Evolutionary conservation across 2,113 vertebrate genomes (phyloP), one percentile per base, ranked within the genome.

Genomic region (Sebastes fasciatus): DNA sequence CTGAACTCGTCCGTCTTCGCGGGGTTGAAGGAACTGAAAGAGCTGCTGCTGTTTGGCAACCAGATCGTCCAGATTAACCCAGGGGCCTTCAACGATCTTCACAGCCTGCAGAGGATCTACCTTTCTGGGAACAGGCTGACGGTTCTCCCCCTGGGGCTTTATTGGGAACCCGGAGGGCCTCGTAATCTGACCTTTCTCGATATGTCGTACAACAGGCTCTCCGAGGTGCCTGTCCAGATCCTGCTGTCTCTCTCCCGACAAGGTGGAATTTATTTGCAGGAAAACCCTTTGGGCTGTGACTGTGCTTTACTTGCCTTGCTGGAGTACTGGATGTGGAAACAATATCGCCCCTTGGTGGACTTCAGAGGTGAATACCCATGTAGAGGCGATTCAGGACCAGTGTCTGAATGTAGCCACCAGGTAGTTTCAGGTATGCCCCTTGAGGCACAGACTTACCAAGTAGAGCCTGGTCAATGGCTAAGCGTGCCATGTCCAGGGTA

Each of bases 31-130:
- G 87, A 81, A 0, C 89, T 97, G 62, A 95, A 96, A 77, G 92
- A 96, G 86, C 92, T 97, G 5, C 90, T 97, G 80, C 87, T 97
- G 54, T 97, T 96, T 88, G 96, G 95, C 61, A 97, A 97, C 86
- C 95, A 94, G 54, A 95, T 97, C 62, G 55, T 60, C 19, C 93
- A 92, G 46, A 92, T 96, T 0, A 88, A 93, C 49, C 74, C 94
- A 0, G 93, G 91, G 42, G 92, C 96, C 52, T 97, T 97, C 17
- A 90, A 88, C 54, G 95, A 93, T 72, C 79, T 97, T 48, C 74
- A 79, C 86, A 94, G 85, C 78, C 91, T 97, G 67, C 93, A 95
- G 78, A 96, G 93, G 84, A 86, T 97, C 19, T 97, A 97, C 78
- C 86, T 97, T 40, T 96, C 97, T 49, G 90, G 95, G 52, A 97